These are phyloP conservation scores for Lineus longissimus DNA, from an alignment of 1,140 invertebrate genomes.

Conservation along the genomic window DNA sequence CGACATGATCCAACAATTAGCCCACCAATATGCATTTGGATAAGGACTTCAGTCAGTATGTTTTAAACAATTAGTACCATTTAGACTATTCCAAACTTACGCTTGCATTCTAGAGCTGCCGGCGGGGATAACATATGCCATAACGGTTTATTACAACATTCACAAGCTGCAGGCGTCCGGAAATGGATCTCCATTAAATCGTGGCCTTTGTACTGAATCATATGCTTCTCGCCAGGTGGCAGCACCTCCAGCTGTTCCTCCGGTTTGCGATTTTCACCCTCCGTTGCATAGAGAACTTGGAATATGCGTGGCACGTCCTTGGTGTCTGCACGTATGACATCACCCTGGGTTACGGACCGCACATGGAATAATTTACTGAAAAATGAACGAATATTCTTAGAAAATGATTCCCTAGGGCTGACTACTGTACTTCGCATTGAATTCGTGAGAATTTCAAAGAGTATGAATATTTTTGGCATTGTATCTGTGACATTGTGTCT, in stretches of 20 bases:
- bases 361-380: slow-evolving; percentile 97
- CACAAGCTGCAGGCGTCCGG: slow-evolving; percentile 96
- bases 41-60: too few species aligned
- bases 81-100: slow-evolving; percentile 69
- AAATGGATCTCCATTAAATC: slow-evolving; percentile 94
- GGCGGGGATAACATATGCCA: slow-evolving; percentile 97
- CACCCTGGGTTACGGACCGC: slow-evolving; percentile 93
- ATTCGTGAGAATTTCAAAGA: too few species aligned
- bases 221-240: slow-evolving; percentile 62
- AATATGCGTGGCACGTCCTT: slow-evolving; percentile 99
- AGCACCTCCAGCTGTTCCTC: slow-evolving; percentile 21
- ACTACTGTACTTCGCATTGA: too few species aligned
- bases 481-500: too few species aligned
- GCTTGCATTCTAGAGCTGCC: slow-evolving; percentile 90
- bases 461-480: too few species aligned
- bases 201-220: slow-evolving; percentile 86
- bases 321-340: slow-evolving; percentile 95
- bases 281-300: slow-evolving; percentile 62
- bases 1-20: too few species aligned
- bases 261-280: slow-evolving; percentile 48
- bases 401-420: too few species aligned
- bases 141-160: slow-evolving; percentile 92
- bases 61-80: too few species aligned
- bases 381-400: slow-evolving; percentile 30
- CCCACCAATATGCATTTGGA: too few species aligned